Evolutionary conservation across 1,140 invertebrate genomes (phyloP).

Genomic region (Heliconius nattereri): DNA sequence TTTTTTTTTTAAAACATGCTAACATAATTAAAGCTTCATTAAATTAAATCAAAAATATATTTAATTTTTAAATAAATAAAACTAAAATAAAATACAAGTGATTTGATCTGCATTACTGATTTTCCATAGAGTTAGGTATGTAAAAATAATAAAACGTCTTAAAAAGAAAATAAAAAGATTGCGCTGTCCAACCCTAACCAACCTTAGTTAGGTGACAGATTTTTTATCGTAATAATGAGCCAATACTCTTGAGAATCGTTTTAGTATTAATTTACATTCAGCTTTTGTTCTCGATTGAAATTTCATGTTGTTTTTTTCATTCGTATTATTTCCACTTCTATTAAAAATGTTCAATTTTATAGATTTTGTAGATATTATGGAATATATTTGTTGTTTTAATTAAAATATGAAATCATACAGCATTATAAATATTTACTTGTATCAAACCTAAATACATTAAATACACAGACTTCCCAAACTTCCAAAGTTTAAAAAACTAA

Average conservation of each 20-base stretch:
- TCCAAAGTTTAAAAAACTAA: too few species aligned
- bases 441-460: too few species aligned
- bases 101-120: not conserved
- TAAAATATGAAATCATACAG: too few species aligned
- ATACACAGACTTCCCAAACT: too few species aligned
- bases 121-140: not conserved
- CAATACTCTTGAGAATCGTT: conserved; percentile 33
- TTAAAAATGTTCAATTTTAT: not conserved
- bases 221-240: conserved; percentile 52
- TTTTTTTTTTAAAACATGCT: too few species aligned
- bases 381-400: too few species aligned
- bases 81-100: too few species aligned
- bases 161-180: not conserved
- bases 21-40: too few species aligned
- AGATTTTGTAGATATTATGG: too few species aligned
- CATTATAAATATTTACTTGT: too few species aligned
- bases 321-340: not conserved
- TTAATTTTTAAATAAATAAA: too few species aligned
- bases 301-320: conserved; percentile 1
- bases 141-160: not conserved
- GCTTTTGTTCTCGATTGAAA: conserved; percentile 15
- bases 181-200: conserved; percentile 1
- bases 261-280: conserved; percentile 32
- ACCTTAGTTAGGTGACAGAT: conserved; percentile 51
- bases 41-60: too few species aligned